Percentiles rank a stretch among this genome's conserved stretches.
phyloP scores from a whole-genome alignment of 1,140 invertebrate species.

The Calliphora vicina region DNA sequence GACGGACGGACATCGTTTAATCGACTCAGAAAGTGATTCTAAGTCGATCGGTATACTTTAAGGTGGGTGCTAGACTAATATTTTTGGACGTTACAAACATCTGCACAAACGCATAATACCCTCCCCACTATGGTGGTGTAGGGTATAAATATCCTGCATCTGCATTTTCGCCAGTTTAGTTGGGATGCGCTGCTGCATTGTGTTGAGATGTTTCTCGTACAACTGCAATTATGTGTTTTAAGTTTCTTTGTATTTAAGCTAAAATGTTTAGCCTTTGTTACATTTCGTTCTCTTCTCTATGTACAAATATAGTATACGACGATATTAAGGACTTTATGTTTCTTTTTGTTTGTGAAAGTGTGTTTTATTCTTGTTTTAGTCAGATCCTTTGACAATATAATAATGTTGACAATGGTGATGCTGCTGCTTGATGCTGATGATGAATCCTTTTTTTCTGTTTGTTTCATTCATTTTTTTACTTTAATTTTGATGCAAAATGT shows the following conservation, averaged over 20 bases:
- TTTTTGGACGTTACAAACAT: too few species aligned
- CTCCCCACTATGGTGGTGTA: too few species aligned
- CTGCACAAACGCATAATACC: too few species aligned
- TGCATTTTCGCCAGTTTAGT: neutral
- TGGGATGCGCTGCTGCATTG: neutral
- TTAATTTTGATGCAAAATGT: slow-evolving; percentile 1
- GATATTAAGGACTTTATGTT: neutral
- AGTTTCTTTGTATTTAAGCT: neutral
- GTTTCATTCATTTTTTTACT: neutral
- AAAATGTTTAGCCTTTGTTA: slow-evolving; percentile 3
- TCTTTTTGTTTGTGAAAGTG: neutral
- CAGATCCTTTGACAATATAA: slow-evolving; percentile 7
- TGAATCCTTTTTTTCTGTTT: neutral
- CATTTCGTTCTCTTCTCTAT: too few species aligned
- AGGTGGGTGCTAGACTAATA: too few species aligned
- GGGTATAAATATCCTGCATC: neutral
- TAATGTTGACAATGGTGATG: neutral
- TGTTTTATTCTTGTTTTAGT: too few species aligned
- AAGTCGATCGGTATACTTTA: too few species aligned
- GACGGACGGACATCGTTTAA: too few species aligned
- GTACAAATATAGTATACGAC: too few species aligned
- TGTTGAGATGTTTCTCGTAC: neutral
- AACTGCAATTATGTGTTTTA: slow-evolving; percentile 8
- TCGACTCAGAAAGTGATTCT: too few species aligned
- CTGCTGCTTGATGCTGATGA: neutral